These are phyloP conservation scores for Hippocampus barbouri DNA, from an alignment of 2,113 vertebrate species.

Conservation along the genomic window DNA sequence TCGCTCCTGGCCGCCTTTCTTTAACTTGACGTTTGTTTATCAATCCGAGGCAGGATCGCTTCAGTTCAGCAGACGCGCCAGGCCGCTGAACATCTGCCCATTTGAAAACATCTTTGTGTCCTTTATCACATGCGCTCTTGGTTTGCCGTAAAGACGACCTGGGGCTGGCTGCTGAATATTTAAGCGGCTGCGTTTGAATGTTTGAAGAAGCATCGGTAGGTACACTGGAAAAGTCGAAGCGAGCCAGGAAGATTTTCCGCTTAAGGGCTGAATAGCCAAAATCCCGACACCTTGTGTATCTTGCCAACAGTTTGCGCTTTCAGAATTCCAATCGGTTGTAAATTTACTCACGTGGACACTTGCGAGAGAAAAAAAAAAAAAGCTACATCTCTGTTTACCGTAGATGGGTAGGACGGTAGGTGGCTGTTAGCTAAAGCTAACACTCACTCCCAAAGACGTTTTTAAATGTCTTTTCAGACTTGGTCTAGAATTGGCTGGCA, in stretches of 20 bases:
- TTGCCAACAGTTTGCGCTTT: slow-evolving; percentile 34
- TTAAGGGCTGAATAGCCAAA: slow-evolving; percentile 46
- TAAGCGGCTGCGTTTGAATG: slow-evolving; percentile 17
- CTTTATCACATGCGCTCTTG: slow-evolving; percentile 15
- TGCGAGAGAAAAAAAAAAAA: background rate
- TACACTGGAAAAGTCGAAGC: slow-evolving; percentile 27
- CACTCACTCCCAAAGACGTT: too few relatives aligned
- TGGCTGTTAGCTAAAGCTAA: background rate
- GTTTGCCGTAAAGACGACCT: slow-evolving; percentile 20
- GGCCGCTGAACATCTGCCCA: background rate
- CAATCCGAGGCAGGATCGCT: slow-evolving; percentile 21
- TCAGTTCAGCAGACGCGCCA: background rate
- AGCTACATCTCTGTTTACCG: background rate
- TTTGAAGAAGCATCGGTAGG: slow-evolving; percentile 9
- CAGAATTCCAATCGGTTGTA: slow-evolving; percentile 7
- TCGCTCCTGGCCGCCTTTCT: background rate
- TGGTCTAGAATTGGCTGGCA: too few relatives aligned
- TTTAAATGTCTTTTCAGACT: too few relatives aligned
- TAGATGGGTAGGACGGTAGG: too few relatives aligned
- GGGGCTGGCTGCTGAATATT: slow-evolving; percentile 27
- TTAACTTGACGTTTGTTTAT: slow-evolving; percentile 19
- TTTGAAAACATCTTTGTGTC: slow-evolving; percentile 18
- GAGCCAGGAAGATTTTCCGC: slow-evolving; percentile 49
- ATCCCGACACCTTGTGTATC: slow-evolving; percentile 28
- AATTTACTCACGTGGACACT: background rate